Evolutionary conservation across 1,140 invertebrate species (phyloP).

Genomic region (Atopsyche davidsoni): DNA sequence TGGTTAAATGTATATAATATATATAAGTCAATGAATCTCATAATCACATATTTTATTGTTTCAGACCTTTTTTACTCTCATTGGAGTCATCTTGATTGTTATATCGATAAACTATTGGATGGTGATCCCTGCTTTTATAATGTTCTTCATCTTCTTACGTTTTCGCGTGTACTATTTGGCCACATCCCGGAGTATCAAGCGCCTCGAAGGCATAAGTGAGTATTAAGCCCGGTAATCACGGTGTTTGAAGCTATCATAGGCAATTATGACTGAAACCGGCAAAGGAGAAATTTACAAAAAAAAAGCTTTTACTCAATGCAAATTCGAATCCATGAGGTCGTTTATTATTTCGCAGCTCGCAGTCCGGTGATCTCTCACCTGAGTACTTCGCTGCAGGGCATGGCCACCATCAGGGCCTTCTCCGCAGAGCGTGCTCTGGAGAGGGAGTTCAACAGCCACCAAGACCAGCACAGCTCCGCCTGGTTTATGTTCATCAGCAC

Average conservation of each 20-base stretch:
- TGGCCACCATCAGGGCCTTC: constrained; percentile 62
- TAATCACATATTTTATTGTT: constrained; percentile 21
- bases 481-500: constrained; percentile 61
- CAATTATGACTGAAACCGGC: neutral
- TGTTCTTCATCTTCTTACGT: constrained; percentile 3
- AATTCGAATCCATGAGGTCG: neutral
- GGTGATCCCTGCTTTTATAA: constrained; percentile 22
- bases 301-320: neutral
- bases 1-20: neutral
- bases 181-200: constrained; percentile 61
- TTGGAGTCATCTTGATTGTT: constrained; percentile 34
- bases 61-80: constrained; percentile 39
- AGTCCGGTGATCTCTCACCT: constrained; percentile 68
- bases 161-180: constrained; percentile 45
- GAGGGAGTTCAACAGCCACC: constrained; percentile 47
- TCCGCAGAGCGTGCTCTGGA: constrained; percentile 51
- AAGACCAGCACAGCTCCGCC: constrained; percentile 43
- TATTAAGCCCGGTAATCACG: neutral
- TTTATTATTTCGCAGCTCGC: constrained; percentile 37
- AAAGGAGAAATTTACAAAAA: neutral
- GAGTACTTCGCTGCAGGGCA: constrained; percentile 57
- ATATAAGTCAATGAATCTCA: no score
- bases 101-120: constrained; percentile 50
- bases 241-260: neutral
- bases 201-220: constrained; percentile 54